These are phyloP conservation scores for Charina bottae DNA, from an alignment of 2,113 vertebrate species.

Conservation along the genomic window DNA sequence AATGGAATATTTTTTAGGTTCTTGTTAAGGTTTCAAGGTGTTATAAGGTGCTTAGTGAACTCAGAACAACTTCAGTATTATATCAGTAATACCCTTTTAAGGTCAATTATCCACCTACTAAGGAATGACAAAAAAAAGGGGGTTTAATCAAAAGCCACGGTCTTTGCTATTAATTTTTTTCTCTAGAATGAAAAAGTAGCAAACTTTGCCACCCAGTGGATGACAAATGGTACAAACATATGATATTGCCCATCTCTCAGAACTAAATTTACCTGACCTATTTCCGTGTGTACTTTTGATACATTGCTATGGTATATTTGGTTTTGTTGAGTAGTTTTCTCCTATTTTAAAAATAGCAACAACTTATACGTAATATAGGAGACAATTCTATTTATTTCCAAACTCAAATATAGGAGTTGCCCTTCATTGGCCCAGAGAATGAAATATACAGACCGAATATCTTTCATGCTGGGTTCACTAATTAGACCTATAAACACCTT, in stretches of 20 bases:
- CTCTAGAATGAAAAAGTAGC: neutral
- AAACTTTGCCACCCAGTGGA: constrained; percentile 54
- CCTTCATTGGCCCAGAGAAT: neutral
- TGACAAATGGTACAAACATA: neutral
- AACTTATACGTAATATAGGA: neutral
- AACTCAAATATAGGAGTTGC: neutral
- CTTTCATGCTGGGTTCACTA: neutral
- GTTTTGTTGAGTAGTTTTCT: neutral
- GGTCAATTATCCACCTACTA: neutral
- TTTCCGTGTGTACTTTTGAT: neutral
- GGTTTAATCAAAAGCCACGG: neutral
- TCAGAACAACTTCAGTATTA: too few relatives aligned
- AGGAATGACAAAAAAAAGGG: neutral
- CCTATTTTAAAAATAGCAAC: fast-evolving
- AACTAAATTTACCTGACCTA: neutral
- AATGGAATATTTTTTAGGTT: neutral
- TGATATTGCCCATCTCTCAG: fast-evolving
- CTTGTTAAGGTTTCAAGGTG: neutral
- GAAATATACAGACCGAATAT: neutral
- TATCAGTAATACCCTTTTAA: neutral
- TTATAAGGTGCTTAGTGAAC: neutral
- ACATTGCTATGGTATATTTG: neutral
- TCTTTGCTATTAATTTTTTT: neutral
- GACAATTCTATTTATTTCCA: neutral
- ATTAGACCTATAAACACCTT: neutral